phyloP scores from a whole-genome alignment of 2,113 vertebrate genomes.

The Paradisaea rubra region DNA sequence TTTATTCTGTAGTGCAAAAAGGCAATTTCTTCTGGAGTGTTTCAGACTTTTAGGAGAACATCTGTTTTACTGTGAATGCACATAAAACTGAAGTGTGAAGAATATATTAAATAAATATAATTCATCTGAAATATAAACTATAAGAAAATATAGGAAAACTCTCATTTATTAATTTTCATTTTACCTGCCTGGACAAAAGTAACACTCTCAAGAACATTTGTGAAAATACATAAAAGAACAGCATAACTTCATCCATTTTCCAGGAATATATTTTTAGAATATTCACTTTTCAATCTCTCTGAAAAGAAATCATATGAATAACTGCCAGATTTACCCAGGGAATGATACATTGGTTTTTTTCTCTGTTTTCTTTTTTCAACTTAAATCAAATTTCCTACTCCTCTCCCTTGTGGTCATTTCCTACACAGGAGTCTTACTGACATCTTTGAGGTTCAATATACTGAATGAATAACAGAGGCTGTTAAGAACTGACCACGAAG shows the following conservation, averaged over 20 bases:
- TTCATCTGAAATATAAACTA: neutral
- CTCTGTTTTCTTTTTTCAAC: neutral
- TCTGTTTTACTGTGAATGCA: neutral
- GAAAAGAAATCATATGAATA: neutral
- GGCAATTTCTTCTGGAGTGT: constrained; percentile 26
- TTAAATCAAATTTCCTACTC: neutral
- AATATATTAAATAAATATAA: neutral
- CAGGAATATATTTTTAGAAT: neutral
- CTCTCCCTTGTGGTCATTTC: neutral
- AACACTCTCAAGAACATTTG: neutral
- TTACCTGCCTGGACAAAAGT: neutral
- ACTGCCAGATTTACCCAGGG: neutral
- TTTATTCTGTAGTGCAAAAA: constrained; percentile 67
- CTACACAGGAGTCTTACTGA: neutral
- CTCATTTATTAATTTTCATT: neutral
- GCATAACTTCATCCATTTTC: neutral
- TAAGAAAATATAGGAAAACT: neutral
- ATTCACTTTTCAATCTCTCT: neutral
- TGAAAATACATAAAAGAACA: neutral
- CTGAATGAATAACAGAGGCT: neutral
- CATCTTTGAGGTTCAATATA: neutral
- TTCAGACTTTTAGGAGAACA: constrained; percentile 36
- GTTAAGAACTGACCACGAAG: neutral
- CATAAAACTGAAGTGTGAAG: neutral
- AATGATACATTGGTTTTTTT: neutral